These are phyloP conservation scores for Caranx ignobilis DNA, from an alignment of 2,113 vertebrate genomes.

Conservation along the genomic window DNA sequence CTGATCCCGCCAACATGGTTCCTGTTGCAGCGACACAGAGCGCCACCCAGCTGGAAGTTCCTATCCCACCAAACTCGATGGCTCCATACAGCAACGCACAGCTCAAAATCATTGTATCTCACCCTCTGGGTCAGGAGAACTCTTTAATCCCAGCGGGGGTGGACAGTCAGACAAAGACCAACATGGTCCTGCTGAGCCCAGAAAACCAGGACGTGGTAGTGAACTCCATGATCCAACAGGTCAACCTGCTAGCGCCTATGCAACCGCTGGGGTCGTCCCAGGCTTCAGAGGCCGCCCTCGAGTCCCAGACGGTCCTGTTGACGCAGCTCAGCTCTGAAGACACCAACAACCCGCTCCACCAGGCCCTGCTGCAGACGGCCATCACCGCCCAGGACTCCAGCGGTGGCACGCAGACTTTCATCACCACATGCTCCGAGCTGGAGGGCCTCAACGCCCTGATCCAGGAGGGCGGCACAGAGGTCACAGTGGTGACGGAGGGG, in stretches of 20 bases:
- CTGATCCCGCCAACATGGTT: constrained; percentile 38
- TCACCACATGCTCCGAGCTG: constrained; percentile 91
- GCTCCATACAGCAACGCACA: constrained; percentile 84
- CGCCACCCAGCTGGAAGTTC: constrained; percentile 76
- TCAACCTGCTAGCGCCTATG: constrained; percentile 87
- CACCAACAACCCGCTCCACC: constrained; percentile 78
- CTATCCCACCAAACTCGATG: constrained; percentile 71
- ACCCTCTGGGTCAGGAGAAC: constrained; percentile 82
- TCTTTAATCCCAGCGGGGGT: constrained; percentile 75
- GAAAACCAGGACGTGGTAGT: constrained; percentile 83
- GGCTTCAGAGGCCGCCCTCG: constrained; percentile 65
- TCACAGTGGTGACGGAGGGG: constrained; percentile 91
- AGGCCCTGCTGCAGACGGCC: constrained; percentile 84
- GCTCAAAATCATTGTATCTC: constrained; percentile 92
- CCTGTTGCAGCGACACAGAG: constrained; percentile 51
- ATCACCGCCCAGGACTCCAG: constrained; percentile 75
- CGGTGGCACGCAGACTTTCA: constrained; percentile 84
- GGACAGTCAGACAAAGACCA: constrained; percentile 61
- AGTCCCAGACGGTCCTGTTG: constrained; percentile 86
- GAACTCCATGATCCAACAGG: constrained; percentile 92
- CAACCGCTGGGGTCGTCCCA: constrained; percentile 77
- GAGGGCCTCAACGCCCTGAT: constrained; percentile 94
- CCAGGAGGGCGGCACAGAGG: constrained; percentile 90
- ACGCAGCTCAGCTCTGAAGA: constrained; percentile 79
- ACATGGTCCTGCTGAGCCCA: constrained; percentile 82